Percentiles rank a stretch among this genome's conserved stretches.
Evolutionary conservation across 2,113 vertebrate genomes (phyloP).

Genomic region (Indicator maculatus): DNA sequence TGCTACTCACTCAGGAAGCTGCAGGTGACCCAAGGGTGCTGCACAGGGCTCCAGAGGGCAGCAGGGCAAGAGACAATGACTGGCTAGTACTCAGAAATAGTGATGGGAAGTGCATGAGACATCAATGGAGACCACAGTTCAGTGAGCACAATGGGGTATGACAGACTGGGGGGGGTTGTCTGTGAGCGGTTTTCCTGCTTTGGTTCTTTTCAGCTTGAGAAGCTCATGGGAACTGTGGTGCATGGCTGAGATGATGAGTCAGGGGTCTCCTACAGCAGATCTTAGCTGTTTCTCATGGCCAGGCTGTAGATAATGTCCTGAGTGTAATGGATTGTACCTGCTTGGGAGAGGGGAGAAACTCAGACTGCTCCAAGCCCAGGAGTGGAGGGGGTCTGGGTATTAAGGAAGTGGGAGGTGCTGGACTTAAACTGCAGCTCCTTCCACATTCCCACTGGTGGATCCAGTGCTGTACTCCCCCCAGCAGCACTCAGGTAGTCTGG

Average conservation of each 20-base stretch:
- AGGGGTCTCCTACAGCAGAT: neutral
- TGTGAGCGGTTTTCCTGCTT: neutral
- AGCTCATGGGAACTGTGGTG: neutral
- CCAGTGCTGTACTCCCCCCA: fast-evolving
- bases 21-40: neutral
- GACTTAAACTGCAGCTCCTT: neutral
- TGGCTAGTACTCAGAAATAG: neutral
- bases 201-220: neutral
- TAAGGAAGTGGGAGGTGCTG: neutral
- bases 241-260: neutral
- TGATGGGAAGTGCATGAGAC: neutral
- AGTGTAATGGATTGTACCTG: neutral
- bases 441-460: fast-evolving
- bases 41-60: neutral
- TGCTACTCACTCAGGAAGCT: neutral
- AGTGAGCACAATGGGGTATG: neutral
- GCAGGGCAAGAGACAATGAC: neutral
- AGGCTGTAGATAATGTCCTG: neutral
- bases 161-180: neutral
- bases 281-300: neutral
- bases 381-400: neutral
- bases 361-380: neutral
- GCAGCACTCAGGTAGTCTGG: fast-evolving
- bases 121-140: fast-evolving
- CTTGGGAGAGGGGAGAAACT: neutral